Base-by-base conservation (phyloP, 2,113 vertebrate species). In the Pituophis catenifer region DNA sequence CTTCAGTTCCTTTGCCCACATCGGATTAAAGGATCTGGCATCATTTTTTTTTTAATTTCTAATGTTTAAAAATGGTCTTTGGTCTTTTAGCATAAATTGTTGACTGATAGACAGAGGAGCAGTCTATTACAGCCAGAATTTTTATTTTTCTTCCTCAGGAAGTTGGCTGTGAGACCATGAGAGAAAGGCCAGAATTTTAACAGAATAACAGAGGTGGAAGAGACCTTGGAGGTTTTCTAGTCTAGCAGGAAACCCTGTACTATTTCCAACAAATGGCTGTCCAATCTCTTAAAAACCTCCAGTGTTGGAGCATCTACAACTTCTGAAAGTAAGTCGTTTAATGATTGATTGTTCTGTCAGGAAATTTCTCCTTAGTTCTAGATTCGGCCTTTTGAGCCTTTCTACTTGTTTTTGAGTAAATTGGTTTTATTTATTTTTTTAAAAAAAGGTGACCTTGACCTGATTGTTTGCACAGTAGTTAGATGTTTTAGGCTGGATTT, bases 21-120 rank as follows among this genome's bases (percentile, higher is more conserved):
- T 90, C 53, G 58, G 94, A 93, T 62, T 91, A 85, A 21, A 89
- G 21, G 95, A 38, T 53, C 93, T 88, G 89, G 94, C 48, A 81
- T 95, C 95, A 94, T 95, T 96, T 59, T 91, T 95, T 59, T 91
- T 38, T 38, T 38, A 38, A 38, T 38, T 38, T 38, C 38, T 38
- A 95, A 96, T 89, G 90, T 81, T 81, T 19, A 81, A 81, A 81
- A 81, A 81, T 81, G 33, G 7, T 38, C 33, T 81, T 81, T 8
- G n/a, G 70, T 38, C 33, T 81, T 81, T 81, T 44, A 21, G 33
- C 75, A 81, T 44, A 81, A 38, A 44, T 81, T 81, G 33, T 81
- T 81, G 33, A 17, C 75, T 44, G 33, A 33, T 38, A 7, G 70
- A 21, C 33, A 81, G 75, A 81, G 75, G 33, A 81, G n/a, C 17